Base-by-base conservation (phyloP, 53 echinoderm and acorn worm genomes). In the Holothuria scabra region DNA sequence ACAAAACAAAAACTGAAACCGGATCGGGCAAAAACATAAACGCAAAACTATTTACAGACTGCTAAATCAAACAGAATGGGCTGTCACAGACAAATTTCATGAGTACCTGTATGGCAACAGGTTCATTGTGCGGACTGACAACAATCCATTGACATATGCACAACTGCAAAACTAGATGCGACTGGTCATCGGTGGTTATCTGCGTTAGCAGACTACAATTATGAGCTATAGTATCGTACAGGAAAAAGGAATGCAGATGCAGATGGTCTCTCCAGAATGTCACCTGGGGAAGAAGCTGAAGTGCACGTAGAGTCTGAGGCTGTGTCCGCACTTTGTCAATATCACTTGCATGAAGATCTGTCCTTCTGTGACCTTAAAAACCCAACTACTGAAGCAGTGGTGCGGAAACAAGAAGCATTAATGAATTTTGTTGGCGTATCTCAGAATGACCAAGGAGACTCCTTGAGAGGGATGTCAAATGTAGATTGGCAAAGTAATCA, bases 121-220 rank as follows among this genome's bases (percentile, higher is more conserved):
- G 22, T 34, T 63, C 14, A 49, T 57, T 0, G 88, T 84, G 12
- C 22, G 20, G 1, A 88, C 88, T 8, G 88, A 88, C 28, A 88
- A 88, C 30, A 88, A 88, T 37, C 84, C 88, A 24, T 12, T 88
- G 3, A 88, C 88, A 0, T 88, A 88, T 66, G 84, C 20, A 90
- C 86, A 10, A 70, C 86, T 22, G 90, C 85, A 35, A 90, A 86
- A 69, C 74, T 90, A 14, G 86, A 90, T 81, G 86, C 90, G n/a
- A 86, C 90, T 49, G 86, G 90, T 18, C 86, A 86, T 28, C 59
- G 82, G 23, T 90, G 90, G 86, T 49, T 90, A 4, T 81, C 90
- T 12, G 66, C 63, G 7, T 34, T 85, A 28, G 64, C 81, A 35
- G 79, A 46, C 13, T 66, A 81, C 68, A 62, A 69, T 52, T 67